Base-by-base conservation (phyloP, 2,797 vertebrate species). In the Selene dorsalis region DNA sequence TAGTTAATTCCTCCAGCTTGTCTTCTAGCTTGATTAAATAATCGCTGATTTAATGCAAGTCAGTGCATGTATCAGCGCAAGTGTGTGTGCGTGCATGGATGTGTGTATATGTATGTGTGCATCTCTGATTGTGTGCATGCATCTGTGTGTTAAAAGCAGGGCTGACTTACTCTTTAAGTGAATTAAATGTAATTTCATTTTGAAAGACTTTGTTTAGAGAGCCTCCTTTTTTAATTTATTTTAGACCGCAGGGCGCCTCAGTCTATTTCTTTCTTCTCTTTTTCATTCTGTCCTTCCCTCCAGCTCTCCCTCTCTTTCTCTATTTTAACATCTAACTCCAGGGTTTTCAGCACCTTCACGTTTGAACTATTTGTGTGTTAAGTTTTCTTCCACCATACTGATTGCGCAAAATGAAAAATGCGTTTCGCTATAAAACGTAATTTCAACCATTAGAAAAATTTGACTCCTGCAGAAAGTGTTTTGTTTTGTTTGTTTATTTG, bases 141-240 rank as follows among this genome's bases (percentile, higher is more conserved):
- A 35, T 77, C 55, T 66, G 73, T 84, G 84, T 80, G 80, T 90
- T 82, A 84, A 91, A 92, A 87, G 89, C 85, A 87, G 84, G 82
- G 79, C 90, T 75, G 91, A 91, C 90, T 87, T 94, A 94, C 94
- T 96, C 92, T 92, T 93, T 94, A 94, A 95, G 93, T 93, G 89
- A 94, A 94, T 94, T 93, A 90, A 91, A 87, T 87, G 82, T 92
- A 87, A 94, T 95, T 94, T 93, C 56, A 93, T 94, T 94, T 91
- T 86, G 74, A 86, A 89, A 87, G 90, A 88, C 85, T 91, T 90
- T 91, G 87, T 92, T 91, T 88, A 83, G 79, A 92, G 91, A 92
- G 82, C 77, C 64, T 55, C 69, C 68, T 83, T 89, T 89, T 89
- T 82, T 47, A 80, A 87, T 84, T 14, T 74, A 86, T 88, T 86